Percentiles rank a stretch among this genome's conserved stretches.
These are phyloP conservation scores for Tridacna crocea DNA, from an alignment of 2,888 invertebrate species.

Conservation along the genomic window DNA sequence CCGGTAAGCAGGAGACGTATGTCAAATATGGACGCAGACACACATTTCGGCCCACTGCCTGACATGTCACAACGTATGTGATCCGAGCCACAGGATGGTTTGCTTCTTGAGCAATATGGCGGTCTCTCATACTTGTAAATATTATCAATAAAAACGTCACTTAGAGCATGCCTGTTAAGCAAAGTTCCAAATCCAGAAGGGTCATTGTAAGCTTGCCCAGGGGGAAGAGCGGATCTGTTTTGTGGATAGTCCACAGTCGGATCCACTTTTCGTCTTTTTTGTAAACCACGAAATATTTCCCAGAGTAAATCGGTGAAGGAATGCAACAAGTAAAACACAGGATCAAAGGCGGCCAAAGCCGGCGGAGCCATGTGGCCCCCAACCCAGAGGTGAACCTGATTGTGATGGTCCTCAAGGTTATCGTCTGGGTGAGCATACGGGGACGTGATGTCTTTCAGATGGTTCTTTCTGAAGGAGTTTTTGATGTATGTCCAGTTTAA, in stretches of 20 bases:
- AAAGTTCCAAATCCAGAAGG: slow-evolving; percentile 64
- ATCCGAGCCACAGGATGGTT: slow-evolving; percentile 58
- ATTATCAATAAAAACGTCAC: slow-evolving; percentile 64
- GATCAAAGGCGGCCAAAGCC: slow-evolving; percentile 81
- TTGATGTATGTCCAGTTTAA: slow-evolving; percentile 63
- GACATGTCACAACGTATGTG: slow-evolving; percentile 65
- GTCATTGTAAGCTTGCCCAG: slow-evolving; percentile 58
- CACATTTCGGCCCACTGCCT: slow-evolving; percentile 57
- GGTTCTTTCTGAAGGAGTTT: slow-evolving; percentile 53
- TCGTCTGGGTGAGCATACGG: slow-evolving; percentile 66
- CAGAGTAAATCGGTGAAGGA: slow-evolving; percentile 82
- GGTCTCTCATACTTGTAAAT: slow-evolving; percentile 67
- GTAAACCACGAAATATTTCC: slow-evolving; percentile 75
- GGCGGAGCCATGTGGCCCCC: slow-evolving; percentile 62
- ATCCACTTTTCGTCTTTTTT: slow-evolving; percentile 57
- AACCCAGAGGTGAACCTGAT: slow-evolving; percentile 51
- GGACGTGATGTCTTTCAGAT: slow-evolving; percentile 59
- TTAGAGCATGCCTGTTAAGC: slow-evolving; percentile 63
- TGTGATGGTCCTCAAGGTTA: slow-evolving; percentile 70
- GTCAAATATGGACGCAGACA: slow-evolving; percentile 66
- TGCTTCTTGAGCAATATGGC: slow-evolving; percentile 56
- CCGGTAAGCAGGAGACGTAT: slow-evolving; percentile 33
- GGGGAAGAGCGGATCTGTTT: slow-evolving; percentile 46
- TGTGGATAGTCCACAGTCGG: slow-evolving; percentile 64
- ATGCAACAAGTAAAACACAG: slow-evolving; percentile 82